Evolutionary conservation across 2,888 invertebrate species (phyloP), one percentile per base, ranked within the genome.

Genomic region (Nephrotoma appendiculata): DNA sequence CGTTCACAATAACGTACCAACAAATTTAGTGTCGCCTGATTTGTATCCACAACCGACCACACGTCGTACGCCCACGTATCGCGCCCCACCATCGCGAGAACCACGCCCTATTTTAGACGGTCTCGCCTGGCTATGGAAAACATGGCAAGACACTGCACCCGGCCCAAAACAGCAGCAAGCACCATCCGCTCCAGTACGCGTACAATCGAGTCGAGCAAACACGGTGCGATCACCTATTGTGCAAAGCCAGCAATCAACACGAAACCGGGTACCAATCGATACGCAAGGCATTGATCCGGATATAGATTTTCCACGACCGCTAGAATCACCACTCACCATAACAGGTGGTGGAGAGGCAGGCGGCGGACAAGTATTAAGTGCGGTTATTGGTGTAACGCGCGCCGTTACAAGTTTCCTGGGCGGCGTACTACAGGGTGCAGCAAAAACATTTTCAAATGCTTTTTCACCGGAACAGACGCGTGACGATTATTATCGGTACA

Each of bases 351-450:
- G 52, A 41, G 12, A 31, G 41, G 41, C 41, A 7, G 41, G 52
- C 6, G 52, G 86, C 41, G 86, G 86, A n/a, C 86, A 86, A 86
- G 52, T 95, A 87, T 93, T 96, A 86, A 95, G 94, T 87, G 95
- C 95, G 19, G 96, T 96, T 87, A 94, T 96, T 88, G 95, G 95
- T 89, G 95, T 95, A 88, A 96, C 96, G 43, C 94, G 95, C 90
- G 95, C 95, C 1, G 95, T 96, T 90, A 95, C 96, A 87, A 94
- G 95, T 91, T 96, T 96, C 91, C 93, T 96, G 89, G 95, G 96
- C 89, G 94, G 95, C 89, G 96, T 96, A 89, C 93, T 93, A 86
- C 93, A 95, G 95, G 95, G 95, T 89, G 95, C 95, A 88, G 95
- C 95, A 41, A 94, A 94, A 89, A 94, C 95, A 41, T 94, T 96